Evolutionary conservation across 1,140 invertebrate species (phyloP).

Genomic region (Zaprionus tsacasi): DNA sequence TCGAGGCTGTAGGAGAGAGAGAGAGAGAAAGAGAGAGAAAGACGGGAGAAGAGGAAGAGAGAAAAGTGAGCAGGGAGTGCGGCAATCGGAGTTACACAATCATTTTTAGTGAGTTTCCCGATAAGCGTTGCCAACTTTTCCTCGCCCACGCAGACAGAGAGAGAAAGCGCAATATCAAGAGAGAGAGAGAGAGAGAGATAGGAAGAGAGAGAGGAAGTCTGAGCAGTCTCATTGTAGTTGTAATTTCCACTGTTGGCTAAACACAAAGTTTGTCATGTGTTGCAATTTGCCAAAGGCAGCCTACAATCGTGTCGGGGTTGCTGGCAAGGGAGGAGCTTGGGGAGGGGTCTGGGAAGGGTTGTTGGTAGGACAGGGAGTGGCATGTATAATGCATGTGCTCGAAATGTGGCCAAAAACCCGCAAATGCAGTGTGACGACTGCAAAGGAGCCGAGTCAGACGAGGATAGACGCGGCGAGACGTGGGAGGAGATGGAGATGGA

Average conservation of each 20-base stretch:
- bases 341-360: too few relatives aligned
- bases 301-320: constrained; percentile 16
- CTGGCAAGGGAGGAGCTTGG: background rate
- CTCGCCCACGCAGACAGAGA: constrained; percentile 1
- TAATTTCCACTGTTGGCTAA: constrained; percentile 70
- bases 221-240: constrained; percentile 29
- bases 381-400: constrained; percentile 71
- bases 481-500: too few relatives aligned
- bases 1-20: background rate
- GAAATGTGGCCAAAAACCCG: constrained; percentile 57
- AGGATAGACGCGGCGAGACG: too few relatives aligned
- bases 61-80: constrained; percentile 3
- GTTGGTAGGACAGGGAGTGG: background rate
- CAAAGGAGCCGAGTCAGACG: constrained; percentile 27
- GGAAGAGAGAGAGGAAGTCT: background rate
- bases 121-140: constrained; percentile 36
- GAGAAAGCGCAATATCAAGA: background rate
- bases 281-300: constrained; percentile 53
- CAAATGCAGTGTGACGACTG: constrained; percentile 49
- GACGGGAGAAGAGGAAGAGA: background rate
- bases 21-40: background rate
- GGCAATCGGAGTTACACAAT: constrained; percentile 42
- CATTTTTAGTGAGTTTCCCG: constrained; percentile 40
- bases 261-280: constrained; percentile 71
- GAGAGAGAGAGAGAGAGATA: background rate